Evolutionary conservation across 2,113 vertebrate genomes (phyloP), one percentile per base, ranked within the genome.

Genomic region (Menura novaehollandiae): DNA sequence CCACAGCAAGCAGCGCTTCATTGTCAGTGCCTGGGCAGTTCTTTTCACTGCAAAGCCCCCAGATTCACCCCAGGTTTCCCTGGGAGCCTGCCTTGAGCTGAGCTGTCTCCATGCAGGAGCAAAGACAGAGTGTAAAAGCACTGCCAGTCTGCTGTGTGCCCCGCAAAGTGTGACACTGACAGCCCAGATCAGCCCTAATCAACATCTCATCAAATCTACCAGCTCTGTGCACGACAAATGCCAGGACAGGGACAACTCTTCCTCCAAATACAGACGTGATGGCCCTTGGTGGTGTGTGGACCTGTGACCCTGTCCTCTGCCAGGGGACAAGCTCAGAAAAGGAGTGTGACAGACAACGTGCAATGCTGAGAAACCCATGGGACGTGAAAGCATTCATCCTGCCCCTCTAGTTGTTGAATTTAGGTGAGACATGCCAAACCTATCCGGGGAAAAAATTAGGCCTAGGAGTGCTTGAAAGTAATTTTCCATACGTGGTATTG

Each of bases 151-250:
- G 27, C 47, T 56, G 9, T 26, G 12, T 41, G 6, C 15, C n/a
- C 49, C 23, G 16, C 19, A 10, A 32, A 47, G n/a, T 27, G 43
- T 0, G 11, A 20, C 41, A n/a, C 12, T 1, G 1, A 23, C 46
- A 80, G 13, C 58, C 67, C 41, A 26, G 62, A 37, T 46, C 66
- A 81, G 44, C 37, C 51, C 71, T 13, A 3, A 28, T 28, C 53
- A 47, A 17, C 39, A 23, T 15, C 44, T 76, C 44, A 49, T 11
- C 26, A 21, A 19, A 62, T 23, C 58, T 39, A 13, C 21, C 44
- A 44, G 11, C 12, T 41, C 41, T 21, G 6, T 35, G 27, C 1
- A 0, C 71, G 17, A 4, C 21, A 23, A 30, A 17, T 0, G 5
- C 47, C 15, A 18, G 28, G 27, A 58, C 7, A 16, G 58, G 49